Base-by-base conservation (phyloP, 2,113 vertebrate species). In the Microtus montanus region DNA sequence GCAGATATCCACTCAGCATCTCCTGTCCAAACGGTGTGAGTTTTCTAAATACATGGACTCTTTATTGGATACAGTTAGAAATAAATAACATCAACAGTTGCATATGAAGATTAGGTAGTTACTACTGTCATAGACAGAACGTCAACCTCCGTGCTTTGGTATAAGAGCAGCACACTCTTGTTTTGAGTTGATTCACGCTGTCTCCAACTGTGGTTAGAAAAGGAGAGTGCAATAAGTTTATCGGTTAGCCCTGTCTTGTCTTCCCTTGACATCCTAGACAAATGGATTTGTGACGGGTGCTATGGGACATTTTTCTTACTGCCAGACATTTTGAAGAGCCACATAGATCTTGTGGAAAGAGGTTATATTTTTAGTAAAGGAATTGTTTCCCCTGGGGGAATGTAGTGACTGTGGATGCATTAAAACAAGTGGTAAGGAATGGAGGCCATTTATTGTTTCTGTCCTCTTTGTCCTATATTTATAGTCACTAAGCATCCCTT, bases 291-390 rank as follows among this genome's bases (percentile, higher is more conserved):
- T 74, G 79, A 92, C 38, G 80, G 74, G 49, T 77, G 84, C 87
- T 68, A 80, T 71, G 61, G 22, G 74, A 44, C 28, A 93, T 94
- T 91, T 88, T 83, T 74, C 75, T 38, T 89, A 7, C 44, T 93
- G 83, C 80, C 78, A 93, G 83, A 89, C 78, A 71, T 92, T 64
- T 79, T 84, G 75, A 61, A 75, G 83, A 91, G 64, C 41, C 75
- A 87, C 70, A 66, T 75, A 93, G 64, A 84, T 94, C 71, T 93
- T 93, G 44, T 93, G 44, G 49, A 82, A 92, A 84, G 33, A 38
- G n/a, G 26, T 52, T 94, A 26, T 93, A 95, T 90, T 96, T 95
- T 95, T 95, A 94, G 93, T 87, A 94, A 93, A 74, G 74, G 52
- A 93, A 85, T 87, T 89, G 35, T 66, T 92, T 94, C 88, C 92